These are phyloP conservation scores for Melieria picta DNA, from an alignment of 2,888 invertebrate genomes.

Conservation along the genomic window DNA sequence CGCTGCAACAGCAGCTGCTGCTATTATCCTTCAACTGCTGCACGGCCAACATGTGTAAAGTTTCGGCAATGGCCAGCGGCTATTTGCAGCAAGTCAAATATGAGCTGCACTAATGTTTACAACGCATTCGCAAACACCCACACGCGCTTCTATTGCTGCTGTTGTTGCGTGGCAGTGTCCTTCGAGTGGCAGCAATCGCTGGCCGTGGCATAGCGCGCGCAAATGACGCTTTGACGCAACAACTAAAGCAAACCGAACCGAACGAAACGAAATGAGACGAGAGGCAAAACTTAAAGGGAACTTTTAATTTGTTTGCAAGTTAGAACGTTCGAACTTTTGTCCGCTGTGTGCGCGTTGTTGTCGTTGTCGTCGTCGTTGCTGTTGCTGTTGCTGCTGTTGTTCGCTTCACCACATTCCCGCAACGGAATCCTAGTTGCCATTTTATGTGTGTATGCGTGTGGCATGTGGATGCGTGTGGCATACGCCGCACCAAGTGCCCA, in stretches of 20 bases:
- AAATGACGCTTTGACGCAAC: background rate
- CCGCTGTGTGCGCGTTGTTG: background rate
- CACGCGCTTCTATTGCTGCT: background rate
- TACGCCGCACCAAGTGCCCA: background rate
- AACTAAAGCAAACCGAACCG: background rate
- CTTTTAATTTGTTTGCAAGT: constrained; percentile 31
- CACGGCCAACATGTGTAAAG: no score
- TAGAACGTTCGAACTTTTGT: constrained; percentile 9
- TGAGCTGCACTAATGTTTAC: background rate
- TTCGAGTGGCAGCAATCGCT: background rate
- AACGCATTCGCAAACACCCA: background rate
- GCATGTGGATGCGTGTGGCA: background rate
- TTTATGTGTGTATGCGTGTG: background rate
- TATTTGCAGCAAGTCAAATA: constrained; percentile 15
- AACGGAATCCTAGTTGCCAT: background rate
- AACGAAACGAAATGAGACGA: no score
- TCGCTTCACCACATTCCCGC: background rate
- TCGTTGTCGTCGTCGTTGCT: background rate
- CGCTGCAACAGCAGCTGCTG: no score
- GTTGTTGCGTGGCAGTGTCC: background rate
- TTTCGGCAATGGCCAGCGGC: constrained; percentile 6
- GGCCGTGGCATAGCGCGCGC: background rate
- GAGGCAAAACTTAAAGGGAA: constrained; percentile 9
- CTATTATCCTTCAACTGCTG: no score
- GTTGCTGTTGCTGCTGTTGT: background rate